Conservation (phyloP, 2,797 vertebrate genomes). For the Orestias chungarensis region DNA sequence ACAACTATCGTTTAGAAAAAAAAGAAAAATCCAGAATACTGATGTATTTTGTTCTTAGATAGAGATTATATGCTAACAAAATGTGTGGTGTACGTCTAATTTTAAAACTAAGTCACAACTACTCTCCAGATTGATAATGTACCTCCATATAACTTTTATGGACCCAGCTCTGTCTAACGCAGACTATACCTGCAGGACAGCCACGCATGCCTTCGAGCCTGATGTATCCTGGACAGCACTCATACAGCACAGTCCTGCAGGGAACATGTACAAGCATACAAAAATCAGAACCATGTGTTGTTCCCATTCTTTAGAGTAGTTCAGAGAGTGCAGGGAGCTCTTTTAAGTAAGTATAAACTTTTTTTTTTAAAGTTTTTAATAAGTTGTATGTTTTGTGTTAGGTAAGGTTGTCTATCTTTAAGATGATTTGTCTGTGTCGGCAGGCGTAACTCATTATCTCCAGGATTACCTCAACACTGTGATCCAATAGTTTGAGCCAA, state of each 20-base stretch:
- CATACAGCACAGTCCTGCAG: conserved; percentile 89
- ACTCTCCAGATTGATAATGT: conserved; percentile 21
- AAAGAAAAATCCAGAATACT: background rate
- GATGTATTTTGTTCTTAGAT: background rate
- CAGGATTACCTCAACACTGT: conserved; percentile 56
- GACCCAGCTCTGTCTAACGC: conserved; percentile 1
- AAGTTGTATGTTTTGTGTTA: conserved; percentile 37
- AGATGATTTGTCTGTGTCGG: conserved; percentile 36
- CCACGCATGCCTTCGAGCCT: conserved; percentile 88
- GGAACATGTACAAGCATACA: conserved; percentile 30
- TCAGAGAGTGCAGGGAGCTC: too few species aligned
- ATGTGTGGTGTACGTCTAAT: background rate
- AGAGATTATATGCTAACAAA: conserved; percentile 17
- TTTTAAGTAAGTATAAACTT: too few species aligned
- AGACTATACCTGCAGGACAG: conserved; percentile 92
- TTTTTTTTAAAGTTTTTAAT: conserved; percentile 19
- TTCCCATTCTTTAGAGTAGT: conserved; percentile 17
- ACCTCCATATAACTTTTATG: conserved; percentile 25
- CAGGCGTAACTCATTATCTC: conserved; percentile 67
- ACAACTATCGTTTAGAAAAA: conserved; percentile 9
- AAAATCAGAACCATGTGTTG: conserved; percentile 7
- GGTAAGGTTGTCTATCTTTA: conserved; percentile 47
- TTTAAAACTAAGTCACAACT: conserved; percentile 38
- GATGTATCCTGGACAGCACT: conserved; percentile 98
- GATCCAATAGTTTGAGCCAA: conserved; percentile 53